A percentile compares a stretch with the other conserved stretches of the same genome.
phyloP scores from a whole-genome alignment of 2,797 vertebrate species.

The Mergus octosetaceus region DNA sequence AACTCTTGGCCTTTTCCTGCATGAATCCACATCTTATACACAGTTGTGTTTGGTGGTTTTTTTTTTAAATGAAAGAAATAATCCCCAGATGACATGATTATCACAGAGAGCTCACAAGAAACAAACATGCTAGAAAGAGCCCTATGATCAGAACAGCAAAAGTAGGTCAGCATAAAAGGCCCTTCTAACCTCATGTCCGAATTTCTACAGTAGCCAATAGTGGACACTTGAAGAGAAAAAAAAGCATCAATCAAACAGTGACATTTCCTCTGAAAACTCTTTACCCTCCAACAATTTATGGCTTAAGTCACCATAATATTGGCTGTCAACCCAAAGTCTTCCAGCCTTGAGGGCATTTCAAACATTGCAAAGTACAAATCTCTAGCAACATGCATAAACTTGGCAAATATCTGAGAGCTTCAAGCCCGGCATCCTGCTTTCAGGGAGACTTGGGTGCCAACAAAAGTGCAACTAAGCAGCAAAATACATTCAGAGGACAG shows the following conservation, averaged over 20 bases:
- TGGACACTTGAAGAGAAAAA: neutral
- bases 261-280: constrained; percentile 46
- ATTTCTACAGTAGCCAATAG: neutral
- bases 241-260: constrained; percentile 34
- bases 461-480: neutral
- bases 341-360: constrained; percentile 55
- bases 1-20: neutral
- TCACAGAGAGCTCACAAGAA: neutral
- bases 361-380: constrained; percentile 11
- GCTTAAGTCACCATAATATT: constrained; percentile 61
- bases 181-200: neutral
- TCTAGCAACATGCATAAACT: constrained; percentile 31
- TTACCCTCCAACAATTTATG: constrained; percentile 61
- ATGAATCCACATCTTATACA: neutral
- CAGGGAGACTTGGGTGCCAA: neutral
- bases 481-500: neutral
- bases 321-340: constrained; percentile 54
- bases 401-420: constrained; percentile 16
- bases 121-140: neutral
- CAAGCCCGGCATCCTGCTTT: neutral
- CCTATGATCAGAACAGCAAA: neutral
- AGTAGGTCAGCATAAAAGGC: neutral
- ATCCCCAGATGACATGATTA: neutral
- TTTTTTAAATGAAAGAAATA: neutral
- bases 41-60: no score